Base-by-base conservation (phyloP, 2,797 vertebrate genomes). In the Tadarida brasiliensis region DNA sequence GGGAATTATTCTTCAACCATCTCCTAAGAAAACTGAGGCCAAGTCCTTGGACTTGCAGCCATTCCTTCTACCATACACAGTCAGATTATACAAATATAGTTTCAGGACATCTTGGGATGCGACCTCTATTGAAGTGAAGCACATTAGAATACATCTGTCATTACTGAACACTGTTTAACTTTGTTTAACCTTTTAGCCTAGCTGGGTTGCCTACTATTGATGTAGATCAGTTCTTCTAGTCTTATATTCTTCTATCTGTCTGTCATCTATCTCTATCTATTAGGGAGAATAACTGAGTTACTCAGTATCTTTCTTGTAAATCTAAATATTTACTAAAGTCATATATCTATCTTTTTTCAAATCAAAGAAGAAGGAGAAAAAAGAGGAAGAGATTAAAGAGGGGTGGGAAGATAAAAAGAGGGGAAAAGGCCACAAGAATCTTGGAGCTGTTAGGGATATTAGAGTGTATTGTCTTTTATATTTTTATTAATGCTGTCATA, bases 281-380 rank as follows among this genome's bases (percentile, higher is more conserved):
- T 61, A 28, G 17, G 17, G 16, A 82, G 30, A 81, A 77, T 51
- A 81, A 39, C 56, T 86, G 70, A 87, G 12, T 33, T 49, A n/a
- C 4, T 65, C 28, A 51, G 59, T 70, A 82, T 71, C 19, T 65
- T 30, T 28, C 28, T 56, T 73, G 16, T 8, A 39, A 71, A 63
- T 93, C 24, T 83, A 93, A 80, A 57, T 71, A 95, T 67, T 82
- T 89, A 87, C 24, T 83, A 33, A 78, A 61, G 22, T 76, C 26
- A 30, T n/a, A 35, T 24, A 20, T 44, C 5, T 44, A n/a, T 24
- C 11, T 44, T 95, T 71, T 83, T 59, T 26, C 24, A 85, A 91
- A 73, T 87, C 8, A 65, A 78, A 85, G 15, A 61, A 88, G 39
- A 2, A 80, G n/a, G 11, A 81, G 19, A 70, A 47, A 86, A 28